phyloP scores from a whole-genome alignment of 1,140 invertebrate species.

The Drosophila bocki region DNA sequence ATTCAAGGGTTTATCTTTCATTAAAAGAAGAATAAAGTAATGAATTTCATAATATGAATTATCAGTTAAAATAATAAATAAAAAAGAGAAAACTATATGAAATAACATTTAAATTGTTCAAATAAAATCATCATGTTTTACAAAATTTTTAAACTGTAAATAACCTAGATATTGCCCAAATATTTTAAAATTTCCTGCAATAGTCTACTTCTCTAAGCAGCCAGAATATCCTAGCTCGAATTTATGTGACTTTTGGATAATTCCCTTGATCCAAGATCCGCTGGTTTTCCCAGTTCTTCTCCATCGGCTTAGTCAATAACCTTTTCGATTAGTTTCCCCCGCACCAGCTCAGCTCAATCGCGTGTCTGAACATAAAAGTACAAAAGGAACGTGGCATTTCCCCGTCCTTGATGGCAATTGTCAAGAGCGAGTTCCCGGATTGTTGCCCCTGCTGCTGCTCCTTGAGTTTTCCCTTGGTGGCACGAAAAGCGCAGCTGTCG shows the following conservation, averaged over 20 bases:
- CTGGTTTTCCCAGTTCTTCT: neutral
- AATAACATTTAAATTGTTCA: neutral
- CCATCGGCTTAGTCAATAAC: slow-evolving; percentile 37
- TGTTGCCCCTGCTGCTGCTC: slow-evolving; percentile 11
- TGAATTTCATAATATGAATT: neutral
- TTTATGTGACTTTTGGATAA: slow-evolving; percentile 10
- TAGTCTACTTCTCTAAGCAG: neutral
- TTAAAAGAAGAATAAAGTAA: neutral
- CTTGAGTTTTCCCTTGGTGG: slow-evolving; percentile 22
- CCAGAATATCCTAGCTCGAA: too few relatives aligned
- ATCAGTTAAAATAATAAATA: too few relatives aligned
- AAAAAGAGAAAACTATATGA: neutral
- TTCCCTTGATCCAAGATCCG: slow-evolving; percentile 8
- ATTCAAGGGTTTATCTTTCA: neutral
- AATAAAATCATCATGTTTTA: too few relatives aligned
- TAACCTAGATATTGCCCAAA: too few relatives aligned
- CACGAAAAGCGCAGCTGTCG: slow-evolving; percentile 75
- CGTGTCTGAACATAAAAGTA: slow-evolving; percentile 59
- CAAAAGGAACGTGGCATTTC: slow-evolving; percentile 65
- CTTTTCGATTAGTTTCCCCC: slow-evolving; percentile 22
- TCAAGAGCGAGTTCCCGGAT: slow-evolving; percentile 64
- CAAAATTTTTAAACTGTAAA: fast-evolving
- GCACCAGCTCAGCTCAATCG: slow-evolving; percentile 9
- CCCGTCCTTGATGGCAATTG: slow-evolving; percentile 75
- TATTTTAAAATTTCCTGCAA: neutral